Evolutionary conservation across 2,797 vertebrate species (phyloP), one percentile per base, ranked within the genome.

Genomic region (Phoeniculus purpureus): DNA sequence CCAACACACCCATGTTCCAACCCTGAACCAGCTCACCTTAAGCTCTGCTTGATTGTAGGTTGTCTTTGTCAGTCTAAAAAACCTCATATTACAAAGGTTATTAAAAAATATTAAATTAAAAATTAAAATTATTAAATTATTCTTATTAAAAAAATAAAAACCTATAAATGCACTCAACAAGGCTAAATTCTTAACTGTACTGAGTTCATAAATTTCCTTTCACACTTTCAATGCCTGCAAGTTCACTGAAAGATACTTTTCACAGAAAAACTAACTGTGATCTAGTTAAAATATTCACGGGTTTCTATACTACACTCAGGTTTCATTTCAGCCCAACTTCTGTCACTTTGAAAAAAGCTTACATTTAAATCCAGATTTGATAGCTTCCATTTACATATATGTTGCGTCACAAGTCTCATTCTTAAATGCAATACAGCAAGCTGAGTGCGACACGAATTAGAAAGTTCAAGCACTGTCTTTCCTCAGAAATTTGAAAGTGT

Each of bases 251-350:
- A 91, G 76, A 59, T 87, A 1, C 2, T 76, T 90, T 86, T 77
- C 58, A 74, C n/a, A 67, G 61, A 40, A 82, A 34, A 86, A 29
- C 43, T 61, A 86, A 29, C 47, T 61, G 58, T 61, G 68, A 77
- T 20, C 19, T 9, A 68, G 32, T 65, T 82, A 75, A 92, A 92
- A 87, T 82, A 81, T 59, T 75, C 67, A 52, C 40, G 81, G 43
- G 5, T 60, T 77, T 67, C 66, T 59, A 2, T 50, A n/a, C 8
- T 67, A 19, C 12, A 22, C 7, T 58, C 4, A 1, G 12, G 6
- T 74, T 86, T 92, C 37, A 34, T 68, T 87, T 82, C 20, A 55
- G 12, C 7, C 9, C 58, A 58, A 37, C 5, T 51, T 86, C 20
- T 29, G 22, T 4, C 23, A 19, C 22, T 74, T 86, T 12, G 16